phyloP scores from a whole-genome alignment of 2,888 invertebrate species.

The Lithophane ornitopus region DNA sequence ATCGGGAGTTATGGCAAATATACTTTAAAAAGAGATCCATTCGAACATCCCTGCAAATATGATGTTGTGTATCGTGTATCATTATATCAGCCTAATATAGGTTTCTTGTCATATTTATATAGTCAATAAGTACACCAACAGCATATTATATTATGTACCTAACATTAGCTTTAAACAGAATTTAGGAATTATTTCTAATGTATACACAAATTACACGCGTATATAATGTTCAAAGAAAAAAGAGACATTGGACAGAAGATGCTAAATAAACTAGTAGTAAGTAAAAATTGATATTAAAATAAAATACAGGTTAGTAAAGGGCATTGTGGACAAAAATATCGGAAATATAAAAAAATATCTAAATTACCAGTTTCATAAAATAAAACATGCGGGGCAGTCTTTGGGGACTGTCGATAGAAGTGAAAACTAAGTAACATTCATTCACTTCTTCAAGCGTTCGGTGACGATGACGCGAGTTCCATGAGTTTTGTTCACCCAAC shows the following conservation, averaged over 20 bases:
- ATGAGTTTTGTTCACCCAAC: too few relatives aligned
- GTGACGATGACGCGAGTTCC: too few relatives aligned
- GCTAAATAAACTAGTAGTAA: background rate
- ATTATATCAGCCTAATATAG: background rate
- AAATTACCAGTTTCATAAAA: background rate
- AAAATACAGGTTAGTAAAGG: background rate
- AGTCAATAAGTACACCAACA: background rate
- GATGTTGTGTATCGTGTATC: too few relatives aligned
- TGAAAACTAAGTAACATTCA: too few relatives aligned
- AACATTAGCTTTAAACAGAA: background rate
- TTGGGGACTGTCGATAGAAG: too few relatives aligned
- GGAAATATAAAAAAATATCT: background rate
- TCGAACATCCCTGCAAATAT: slow-evolving; percentile 23
- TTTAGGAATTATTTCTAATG: background rate
- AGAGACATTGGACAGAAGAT: background rate
- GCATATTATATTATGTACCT: background rate
- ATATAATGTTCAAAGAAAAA: background rate
- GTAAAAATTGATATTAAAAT: background rate
- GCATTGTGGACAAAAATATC: background rate
- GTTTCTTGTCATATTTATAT: background rate
- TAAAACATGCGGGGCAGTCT: too few relatives aligned
- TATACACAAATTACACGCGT: background rate
- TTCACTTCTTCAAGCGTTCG: too few relatives aligned
- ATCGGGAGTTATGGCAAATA: slow-evolving; percentile 34
- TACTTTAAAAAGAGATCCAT: slow-evolving; percentile 36